Evolutionary conservation across 37 sponge, comb jelly and placozoan species (phyloP).

Genomic region (Beroe forskalii): DNA sequence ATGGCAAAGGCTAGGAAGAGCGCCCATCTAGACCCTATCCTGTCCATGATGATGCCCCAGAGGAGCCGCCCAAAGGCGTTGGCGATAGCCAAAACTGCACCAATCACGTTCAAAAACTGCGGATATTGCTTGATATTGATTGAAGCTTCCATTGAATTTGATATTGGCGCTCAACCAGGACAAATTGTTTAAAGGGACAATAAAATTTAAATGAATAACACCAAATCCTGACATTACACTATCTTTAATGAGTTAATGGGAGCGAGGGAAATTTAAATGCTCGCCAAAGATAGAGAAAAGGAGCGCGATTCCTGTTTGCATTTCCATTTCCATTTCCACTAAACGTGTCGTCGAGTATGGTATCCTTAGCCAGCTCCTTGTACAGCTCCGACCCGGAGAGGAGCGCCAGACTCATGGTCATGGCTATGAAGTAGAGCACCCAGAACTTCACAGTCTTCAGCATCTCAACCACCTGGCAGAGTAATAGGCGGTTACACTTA

Average conservation of each 20-base stretch:
- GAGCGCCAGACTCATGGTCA: conserved; percentile 60
- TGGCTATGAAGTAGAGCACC: conserved; percentile 20
- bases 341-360: conserved; percentile 14
- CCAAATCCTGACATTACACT: too few relatives aligned
- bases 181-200: too few relatives aligned
- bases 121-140: too few relatives aligned
- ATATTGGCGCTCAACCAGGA: too few relatives aligned
- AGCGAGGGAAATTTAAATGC: too few relatives aligned
- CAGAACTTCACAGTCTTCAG: conserved; percentile 35
- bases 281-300: too few relatives aligned
- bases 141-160: too few relatives aligned
- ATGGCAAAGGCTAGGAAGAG: conserved; percentile 27
- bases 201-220: too few relatives aligned
- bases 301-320: too few relatives aligned
- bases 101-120: conserved; percentile 54
- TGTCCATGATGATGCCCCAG: conserved; percentile 64
- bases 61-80: conserved; percentile 63
- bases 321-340: not conserved
- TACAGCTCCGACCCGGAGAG: conserved; percentile 22
- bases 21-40: not conserved
- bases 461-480: conserved; percentile 53
- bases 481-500: too few relatives aligned
- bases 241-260: too few relatives aligned
- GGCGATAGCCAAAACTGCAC: conserved; percentile 29
- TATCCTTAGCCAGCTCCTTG: conserved; percentile 55